Base-by-base conservation (phyloP, 2,797 vertebrate genomes). In the Semotilus atromaculatus region DNA sequence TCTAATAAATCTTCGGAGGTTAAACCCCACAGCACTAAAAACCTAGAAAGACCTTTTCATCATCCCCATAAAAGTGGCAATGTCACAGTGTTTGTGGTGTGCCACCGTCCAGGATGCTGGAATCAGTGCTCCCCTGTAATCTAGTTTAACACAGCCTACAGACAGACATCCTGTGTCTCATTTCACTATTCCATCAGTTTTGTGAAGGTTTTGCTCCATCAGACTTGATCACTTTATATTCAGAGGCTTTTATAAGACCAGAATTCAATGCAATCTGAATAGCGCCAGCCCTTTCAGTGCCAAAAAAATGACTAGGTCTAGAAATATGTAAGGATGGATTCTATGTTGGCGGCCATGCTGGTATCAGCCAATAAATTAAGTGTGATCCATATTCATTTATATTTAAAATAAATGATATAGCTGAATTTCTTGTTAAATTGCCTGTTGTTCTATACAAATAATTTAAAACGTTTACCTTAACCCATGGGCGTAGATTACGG, bases 1-100 rank as follows among this genome's bases (percentile, higher is more conserved):
- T 29, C 86, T 77, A 84, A 90, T 90, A 89, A 90, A 90, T 89
- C 89, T 88, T 89, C 64, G 16, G 74, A 81, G 82, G 84, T 87
- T 85, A 86, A 89, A 88, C 81, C 82, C 77, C 87, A 76, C 72
- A 78, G 80, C 82, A 76, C 83, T 86, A 74, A 90, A 87, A 86
- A 60, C 72, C 70, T 76, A 87, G 80, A 83, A 86, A 84, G 82
- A 85, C 80, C 79, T 62, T 84, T 86, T 82, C 83, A 86, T 83
- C 81, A 86, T 89, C 77, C 79, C 82, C 60, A 84, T 87, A 86
- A 88, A 90, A 83, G 83, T 81, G 84, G 82, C 84, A 86, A 64
- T 77, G 82, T 86, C 79, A 45, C 80, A 71, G 71, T 86, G 62
- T 76, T 78, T 66, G 85, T 88, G 77, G 74, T 81, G 77, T 86